These are phyloP conservation scores for Meleagris gallopavo DNA, from an alignment of 2,113 vertebrate genomes.

Conservation along the genomic window DNA sequence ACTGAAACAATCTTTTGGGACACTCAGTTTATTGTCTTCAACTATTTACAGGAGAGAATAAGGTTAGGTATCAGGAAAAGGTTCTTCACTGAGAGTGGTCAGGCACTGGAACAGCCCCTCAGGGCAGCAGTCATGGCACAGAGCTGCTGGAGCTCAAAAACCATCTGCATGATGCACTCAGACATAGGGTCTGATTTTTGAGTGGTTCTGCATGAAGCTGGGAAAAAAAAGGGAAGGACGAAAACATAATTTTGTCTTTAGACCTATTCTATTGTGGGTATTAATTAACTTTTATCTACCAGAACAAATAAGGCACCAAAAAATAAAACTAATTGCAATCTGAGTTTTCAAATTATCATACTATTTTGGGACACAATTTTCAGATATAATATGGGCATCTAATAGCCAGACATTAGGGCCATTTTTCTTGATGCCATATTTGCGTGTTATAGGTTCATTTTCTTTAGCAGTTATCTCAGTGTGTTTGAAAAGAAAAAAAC, in stretches of 20 bases:
- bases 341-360: not conserved
- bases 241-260: not conserved
- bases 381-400: not conserved
- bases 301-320: not conserved
- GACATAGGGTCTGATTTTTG: too few relatives aligned
- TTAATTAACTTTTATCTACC: not conserved
- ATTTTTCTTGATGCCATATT: not conserved
- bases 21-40: not conserved
- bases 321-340: not conserved
- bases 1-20: not conserved
- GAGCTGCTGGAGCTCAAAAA: too few relatives aligned
- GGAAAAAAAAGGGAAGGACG: not conserved
- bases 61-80: too few relatives aligned
- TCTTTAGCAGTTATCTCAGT: not conserved
- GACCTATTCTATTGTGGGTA: not conserved
- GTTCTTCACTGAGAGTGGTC: too few relatives aligned
- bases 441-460: not conserved
- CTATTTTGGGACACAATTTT: not conserved
- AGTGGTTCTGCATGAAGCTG: too few relatives aligned
- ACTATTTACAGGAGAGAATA: not conserved
- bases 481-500: not conserved
- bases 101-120: too few relatives aligned
- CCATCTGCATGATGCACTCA: too few relatives aligned
- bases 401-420: not conserved
- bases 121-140: too few relatives aligned